These are phyloP conservation scores for Crotalus viridis DNA, from an alignment of 2,113 vertebrate genomes.

Conservation along the genomic window DNA sequence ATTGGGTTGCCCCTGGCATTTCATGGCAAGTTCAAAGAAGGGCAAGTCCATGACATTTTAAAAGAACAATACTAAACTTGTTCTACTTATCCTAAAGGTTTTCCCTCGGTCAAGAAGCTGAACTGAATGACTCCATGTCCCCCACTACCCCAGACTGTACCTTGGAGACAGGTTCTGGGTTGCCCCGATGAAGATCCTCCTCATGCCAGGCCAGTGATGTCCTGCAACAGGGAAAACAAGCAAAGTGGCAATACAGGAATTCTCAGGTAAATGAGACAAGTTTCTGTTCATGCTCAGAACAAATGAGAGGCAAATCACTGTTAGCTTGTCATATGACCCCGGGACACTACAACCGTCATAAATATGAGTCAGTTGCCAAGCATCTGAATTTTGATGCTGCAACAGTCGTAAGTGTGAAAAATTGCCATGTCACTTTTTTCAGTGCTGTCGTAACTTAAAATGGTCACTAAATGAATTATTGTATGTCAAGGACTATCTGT, in stretches of 20 bases:
- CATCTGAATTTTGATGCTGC: not conserved
- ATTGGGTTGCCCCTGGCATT: not conserved
- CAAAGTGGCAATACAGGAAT: not conserved
- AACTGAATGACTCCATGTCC: not conserved
- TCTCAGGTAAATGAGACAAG: not conserved
- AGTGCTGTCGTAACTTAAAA: not conserved
- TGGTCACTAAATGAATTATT: not conserved
- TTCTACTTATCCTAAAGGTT: not conserved
- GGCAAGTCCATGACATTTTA: not conserved
- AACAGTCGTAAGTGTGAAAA: not conserved
- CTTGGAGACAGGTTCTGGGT: slow-evolving; percentile 81
- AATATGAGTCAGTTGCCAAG: not conserved
- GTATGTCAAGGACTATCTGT: not conserved
- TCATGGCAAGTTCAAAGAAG: too few relatives aligned
- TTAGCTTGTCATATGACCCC: not conserved
- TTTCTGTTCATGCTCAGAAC: not conserved
- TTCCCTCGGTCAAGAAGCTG: not conserved
- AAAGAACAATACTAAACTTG: not conserved
- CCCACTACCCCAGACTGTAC: slow-evolving; percentile 58
- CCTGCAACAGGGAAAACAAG: slow-evolving; percentile 58
- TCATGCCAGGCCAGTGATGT: slow-evolving; percentile 74
- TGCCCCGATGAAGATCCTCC: slow-evolving; percentile 73
- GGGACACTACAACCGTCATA: not conserved
- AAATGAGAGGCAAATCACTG: not conserved
- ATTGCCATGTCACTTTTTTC: not conserved